Percentiles rank a stretch among this genome's conserved stretches.
phyloP scores from a whole-genome alignment of 2,113 vertebrate genomes.

The Hylia prasina region DNA sequence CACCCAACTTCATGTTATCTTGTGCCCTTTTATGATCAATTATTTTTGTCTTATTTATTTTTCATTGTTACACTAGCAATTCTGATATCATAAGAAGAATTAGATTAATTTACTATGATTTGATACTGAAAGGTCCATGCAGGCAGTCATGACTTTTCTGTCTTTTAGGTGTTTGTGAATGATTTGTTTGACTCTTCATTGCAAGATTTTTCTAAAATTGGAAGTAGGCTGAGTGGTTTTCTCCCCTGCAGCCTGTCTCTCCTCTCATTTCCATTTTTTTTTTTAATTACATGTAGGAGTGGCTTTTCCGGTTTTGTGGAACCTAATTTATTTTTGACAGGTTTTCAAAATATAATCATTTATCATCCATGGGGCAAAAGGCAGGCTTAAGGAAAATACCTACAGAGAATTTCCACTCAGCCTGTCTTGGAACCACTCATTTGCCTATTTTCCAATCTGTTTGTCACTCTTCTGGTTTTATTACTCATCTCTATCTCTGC shows the following conservation, averaged over 20 bases:
- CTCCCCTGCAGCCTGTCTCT: not conserved
- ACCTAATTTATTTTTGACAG: not conserved
- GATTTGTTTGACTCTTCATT: not conserved
- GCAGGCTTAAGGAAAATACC: not conserved
- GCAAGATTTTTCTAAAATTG: not conserved
- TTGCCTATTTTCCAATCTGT: not conserved
- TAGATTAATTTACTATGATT: not conserved
- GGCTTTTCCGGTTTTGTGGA: not conserved
- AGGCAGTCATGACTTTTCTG: not conserved
- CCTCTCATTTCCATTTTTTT: not conserved
- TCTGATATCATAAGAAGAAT: not conserved
- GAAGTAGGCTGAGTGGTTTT: not conserved
- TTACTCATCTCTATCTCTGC: not conserved
- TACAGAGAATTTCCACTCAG: not conserved
- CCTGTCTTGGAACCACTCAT: not conserved
- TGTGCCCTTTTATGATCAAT: accelerated
- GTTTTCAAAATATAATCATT: not conserved
- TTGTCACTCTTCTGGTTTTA: not conserved
- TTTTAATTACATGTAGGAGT: not conserved
- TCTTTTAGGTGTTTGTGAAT: not conserved
- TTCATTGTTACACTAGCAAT: not conserved
- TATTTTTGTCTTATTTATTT: not conserved
- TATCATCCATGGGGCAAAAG: not conserved
- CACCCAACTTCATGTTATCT: not conserved
- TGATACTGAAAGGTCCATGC: not conserved